Conservation (phyloP, 2,888 invertebrate genomes). For the Ormyrus nitidulus region DNA sequence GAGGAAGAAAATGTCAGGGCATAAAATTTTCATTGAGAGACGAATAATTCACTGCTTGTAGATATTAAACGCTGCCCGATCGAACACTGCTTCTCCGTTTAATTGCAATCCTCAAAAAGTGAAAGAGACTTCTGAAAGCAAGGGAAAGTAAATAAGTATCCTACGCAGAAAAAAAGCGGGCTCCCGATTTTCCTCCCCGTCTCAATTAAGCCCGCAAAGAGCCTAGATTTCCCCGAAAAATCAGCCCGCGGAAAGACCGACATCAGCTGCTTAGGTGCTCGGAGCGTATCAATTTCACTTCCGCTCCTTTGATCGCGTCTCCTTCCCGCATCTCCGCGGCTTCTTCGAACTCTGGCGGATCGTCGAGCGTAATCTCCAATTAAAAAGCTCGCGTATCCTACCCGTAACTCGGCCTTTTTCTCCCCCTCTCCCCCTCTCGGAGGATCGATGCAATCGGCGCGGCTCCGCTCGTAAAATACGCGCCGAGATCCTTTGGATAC, state of each 20-base stretch:
- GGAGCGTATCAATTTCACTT: constrained; percentile 10
- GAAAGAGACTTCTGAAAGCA: too few relatives aligned
- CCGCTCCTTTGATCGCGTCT: constrained; percentile 14
- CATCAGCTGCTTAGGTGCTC: neutral
- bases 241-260: neutral
- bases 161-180: too few relatives aligned
- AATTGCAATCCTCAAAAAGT: too few relatives aligned
- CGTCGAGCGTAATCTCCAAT: neutral
- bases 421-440: neutral
- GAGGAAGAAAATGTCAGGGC: neutral
- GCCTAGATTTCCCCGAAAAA: neutral
- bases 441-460: constrained; percentile 36
- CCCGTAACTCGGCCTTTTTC: constrained; percentile 1
- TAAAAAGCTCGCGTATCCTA: constrained; percentile 16
- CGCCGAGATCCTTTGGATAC: too few relatives aligned
- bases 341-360: neutral
- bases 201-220: constrained; percentile 20
- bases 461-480: constrained; percentile 21
- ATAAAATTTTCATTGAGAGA: constrained; percentile 16
- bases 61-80: too few relatives aligned
- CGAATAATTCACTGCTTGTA: too few relatives aligned
- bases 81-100: too few relatives aligned
- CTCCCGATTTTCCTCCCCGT: neutral
- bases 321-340: constrained; percentile 24
- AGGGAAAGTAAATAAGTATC: too few relatives aligned